A percentile compares a stretch with the other conserved stretches of the same genome.
Conservation (phyloP, 2,113 vertebrate genomes). For the Marcusenius ussheri region DNA sequence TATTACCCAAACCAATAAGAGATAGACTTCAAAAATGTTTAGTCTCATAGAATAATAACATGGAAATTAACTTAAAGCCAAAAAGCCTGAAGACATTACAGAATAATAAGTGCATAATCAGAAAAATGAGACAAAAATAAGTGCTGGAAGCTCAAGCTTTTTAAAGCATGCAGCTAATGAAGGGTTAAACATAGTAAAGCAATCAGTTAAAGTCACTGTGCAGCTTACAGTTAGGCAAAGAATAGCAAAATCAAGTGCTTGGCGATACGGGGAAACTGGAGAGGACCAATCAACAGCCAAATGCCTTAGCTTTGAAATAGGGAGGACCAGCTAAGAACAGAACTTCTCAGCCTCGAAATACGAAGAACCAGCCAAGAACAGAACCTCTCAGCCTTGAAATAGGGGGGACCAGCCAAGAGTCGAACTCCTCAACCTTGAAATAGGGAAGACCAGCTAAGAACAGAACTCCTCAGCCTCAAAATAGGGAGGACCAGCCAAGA, state of each 20-base stretch:
- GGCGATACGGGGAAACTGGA: slow-evolving; percentile 40
- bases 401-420: not conserved
- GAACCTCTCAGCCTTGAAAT: not conserved
- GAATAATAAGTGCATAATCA: slow-evolving; percentile 71
- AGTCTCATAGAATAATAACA: slow-evolving; percentile 68
- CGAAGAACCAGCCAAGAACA: not conserved
- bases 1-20: slow-evolving; percentile 46
- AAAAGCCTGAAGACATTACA: slow-evolving; percentile 50
- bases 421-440: not conserved
- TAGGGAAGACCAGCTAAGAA: not conserved
- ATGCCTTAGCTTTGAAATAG: not conserved
- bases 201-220: slow-evolving; percentile 45
- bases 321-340: not conserved
- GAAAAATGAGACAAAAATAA: slow-evolving; percentile 35
- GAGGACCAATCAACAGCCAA: slow-evolving; percentile 2
- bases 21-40: slow-evolving; percentile 61
- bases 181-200: slow-evolving; percentile 74
- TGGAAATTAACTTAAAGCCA: slow-evolving; percentile 47
- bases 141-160: slow-evolving; percentile 52
- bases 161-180: slow-evolving; percentile 74
- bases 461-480: not conserved
- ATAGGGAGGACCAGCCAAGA: not conserved
- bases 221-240: slow-evolving; percentile 56
- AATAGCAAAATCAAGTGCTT: slow-evolving; percentile 51
- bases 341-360: not conserved